A percentile compares a stretch with the other conserved stretches of the same genome.
phyloP scores from a whole-genome alignment of 2,797 vertebrate genomes.

The Anomalospiza imberbis region DNA sequence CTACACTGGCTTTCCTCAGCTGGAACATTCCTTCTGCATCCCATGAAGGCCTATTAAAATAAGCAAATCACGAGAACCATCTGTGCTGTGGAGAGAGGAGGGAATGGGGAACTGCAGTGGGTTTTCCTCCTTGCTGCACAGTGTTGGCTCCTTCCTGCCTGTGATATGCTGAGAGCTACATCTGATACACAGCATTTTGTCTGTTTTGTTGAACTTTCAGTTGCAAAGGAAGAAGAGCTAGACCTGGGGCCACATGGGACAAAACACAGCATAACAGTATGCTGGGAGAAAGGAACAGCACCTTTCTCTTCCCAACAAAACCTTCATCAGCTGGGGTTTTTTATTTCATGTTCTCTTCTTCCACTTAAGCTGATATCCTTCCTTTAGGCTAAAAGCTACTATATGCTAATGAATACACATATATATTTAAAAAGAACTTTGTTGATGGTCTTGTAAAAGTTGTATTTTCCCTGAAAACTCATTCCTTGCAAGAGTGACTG shows the following conservation, averaged over 20 bases:
- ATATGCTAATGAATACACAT: neutral
- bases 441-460: neutral
- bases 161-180: neutral
- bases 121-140: neutral
- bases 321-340: neutral
- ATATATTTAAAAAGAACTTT: neutral
- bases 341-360: neutral
- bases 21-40: conserved; percentile 54
- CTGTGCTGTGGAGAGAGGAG: conserved; percentile 23
- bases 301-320: neutral
- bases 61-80: conserved; percentile 30
- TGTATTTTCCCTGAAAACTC: neutral
- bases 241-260: neutral
- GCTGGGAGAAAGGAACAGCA: neutral
- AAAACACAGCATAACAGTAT: neutral
- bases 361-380: neutral
- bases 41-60: conserved; percentile 55
- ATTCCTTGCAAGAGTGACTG: neutral
- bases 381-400: neutral
- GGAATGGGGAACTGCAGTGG: neutral
- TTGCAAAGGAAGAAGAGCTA: neutral
- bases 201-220: neutral
- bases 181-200: neutral
- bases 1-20: conserved; percentile 46
- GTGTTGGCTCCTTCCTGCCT: neutral